phyloP scores from a whole-genome alignment of 1,140 invertebrate species.

The Pseudoatta argentina region DNA sequence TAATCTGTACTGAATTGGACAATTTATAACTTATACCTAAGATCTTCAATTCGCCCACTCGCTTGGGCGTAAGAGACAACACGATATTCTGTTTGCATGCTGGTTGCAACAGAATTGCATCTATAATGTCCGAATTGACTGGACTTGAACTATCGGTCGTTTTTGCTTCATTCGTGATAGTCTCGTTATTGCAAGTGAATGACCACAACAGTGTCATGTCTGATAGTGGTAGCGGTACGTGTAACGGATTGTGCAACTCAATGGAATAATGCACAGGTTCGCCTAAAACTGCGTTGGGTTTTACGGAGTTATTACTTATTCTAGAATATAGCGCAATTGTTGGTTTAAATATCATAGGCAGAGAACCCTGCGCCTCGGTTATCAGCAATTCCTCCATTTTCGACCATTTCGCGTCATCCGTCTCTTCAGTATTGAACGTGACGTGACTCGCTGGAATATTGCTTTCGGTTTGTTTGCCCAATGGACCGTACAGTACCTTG shows the following conservation, averaged over 20 bases:
- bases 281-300: slow-evolving; percentile 91
- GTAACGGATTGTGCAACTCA: slow-evolving; percentile 92
- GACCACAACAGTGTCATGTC: slow-evolving; percentile 94
- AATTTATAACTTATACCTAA: slow-evolving; percentile 81
- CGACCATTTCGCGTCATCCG: slow-evolving; percentile 87
- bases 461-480: slow-evolving; percentile 78
- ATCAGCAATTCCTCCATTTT: slow-evolving; percentile 93
- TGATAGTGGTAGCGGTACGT: slow-evolving; percentile 90
- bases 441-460: slow-evolving; percentile 78
- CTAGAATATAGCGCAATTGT: slow-evolving; percentile 90
- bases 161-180: slow-evolving; percentile 80
- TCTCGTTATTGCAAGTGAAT: slow-evolving; percentile 86
- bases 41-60: slow-evolving; percentile 80
- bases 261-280: slow-evolving; percentile 94
- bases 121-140: slow-evolving; percentile 84
- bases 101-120: slow-evolving; percentile 82
- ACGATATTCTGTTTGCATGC: slow-evolving; percentile 82
- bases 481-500: slow-evolving; percentile 89
- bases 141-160: slow-evolving; percentile 77
- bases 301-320: slow-evolving; percentile 89
- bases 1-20: slow-evolving; percentile 79
- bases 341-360: slow-evolving; percentile 93
- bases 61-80: slow-evolving; percentile 79
- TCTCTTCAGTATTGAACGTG: slow-evolving; percentile 80
- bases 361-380: slow-evolving; percentile 89